A percentile compares a stretch with the other conserved stretches of the same genome.
Evolutionary conservation across 2,113 vertebrate genomes (phyloP).

Genomic region (Petrocephalus microphthalmus): DNA sequence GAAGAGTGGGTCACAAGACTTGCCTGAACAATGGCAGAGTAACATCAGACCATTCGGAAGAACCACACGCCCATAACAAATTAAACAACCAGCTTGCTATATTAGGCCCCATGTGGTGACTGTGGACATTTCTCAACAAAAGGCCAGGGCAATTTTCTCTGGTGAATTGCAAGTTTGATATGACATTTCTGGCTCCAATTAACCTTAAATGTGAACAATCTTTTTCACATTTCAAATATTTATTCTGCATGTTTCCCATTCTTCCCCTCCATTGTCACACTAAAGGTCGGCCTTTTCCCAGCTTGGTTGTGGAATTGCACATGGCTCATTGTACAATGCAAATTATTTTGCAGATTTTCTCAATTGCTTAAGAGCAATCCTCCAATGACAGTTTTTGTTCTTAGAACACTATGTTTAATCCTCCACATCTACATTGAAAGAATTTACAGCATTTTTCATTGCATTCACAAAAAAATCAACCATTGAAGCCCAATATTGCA

Average conservation of each 20-base stretch:
- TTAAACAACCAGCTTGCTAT: conserved; percentile 13
- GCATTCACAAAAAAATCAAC: neutral
- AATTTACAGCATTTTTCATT: neutral
- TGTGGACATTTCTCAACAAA: conserved; percentile 61
- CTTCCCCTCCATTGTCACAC: neutral
- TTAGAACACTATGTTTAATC: neutral
- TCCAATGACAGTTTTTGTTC: neutral
- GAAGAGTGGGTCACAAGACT: neutral
- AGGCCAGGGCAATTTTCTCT: conserved; percentile 59
- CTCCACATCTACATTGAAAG: neutral
- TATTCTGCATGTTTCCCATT: conserved; percentile 20
- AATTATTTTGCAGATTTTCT: neutral
- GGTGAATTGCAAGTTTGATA: conserved; percentile 68
- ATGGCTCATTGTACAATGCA: neutral
- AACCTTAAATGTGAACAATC: conserved; percentile 78
- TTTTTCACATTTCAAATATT: conserved; percentile 38
- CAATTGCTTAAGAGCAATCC: neutral
- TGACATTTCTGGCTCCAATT: conserved; percentile 84
- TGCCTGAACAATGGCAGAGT: neutral
- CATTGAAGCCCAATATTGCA: neutral
- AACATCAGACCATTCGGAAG: neutral
- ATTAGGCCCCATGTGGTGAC: conserved; percentile 55
- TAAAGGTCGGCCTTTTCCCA: neutral
- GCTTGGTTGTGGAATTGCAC: neutral
- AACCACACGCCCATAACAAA: conserved; percentile 1